Base-by-base conservation (phyloP, 1,140 invertebrate genomes). In the Telenomus remus region DNA sequence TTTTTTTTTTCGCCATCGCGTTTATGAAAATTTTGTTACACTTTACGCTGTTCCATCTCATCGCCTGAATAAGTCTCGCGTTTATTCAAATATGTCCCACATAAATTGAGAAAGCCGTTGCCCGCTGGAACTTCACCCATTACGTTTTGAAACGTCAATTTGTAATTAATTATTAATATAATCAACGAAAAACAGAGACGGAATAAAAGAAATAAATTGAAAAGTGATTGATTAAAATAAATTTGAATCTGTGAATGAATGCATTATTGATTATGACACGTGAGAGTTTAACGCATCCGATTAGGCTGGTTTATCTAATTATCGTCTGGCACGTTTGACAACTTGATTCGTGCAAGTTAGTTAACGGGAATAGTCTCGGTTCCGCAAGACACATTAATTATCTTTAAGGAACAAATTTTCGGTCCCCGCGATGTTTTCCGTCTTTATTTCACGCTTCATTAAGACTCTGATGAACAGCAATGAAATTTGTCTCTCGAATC, bases 1-100 rank as follows among this genome's bases (percentile, higher is more conserved):
- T 27, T 27, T 6, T 27, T 27, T 27, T n/a, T n/a, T n/a, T n/a
- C n/a, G n/a, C n/a, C n/a, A n/a, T n/a, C 19, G 19, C 47, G 46
- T 59, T 49, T 65, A 60, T 65, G 48, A 60, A 65, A 48, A 54
- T 65, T 56, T 48, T 49, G 42, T 54, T 65, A 73, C 42, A 60
- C 50, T 72, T 72, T 64, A 59, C 64, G 19, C 19, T n/a, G 57
- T 50, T 56, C 35, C 44, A 66, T 50, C 19, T 19, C 9, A 11
- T 27, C 19, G 1, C 37, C 10, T 16, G 50, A 64, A 64, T 64
- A 14, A 13, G 47, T 47, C n/a, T n/a, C n/a, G 12, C 34, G 19
- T 54, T 37, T 39, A 54, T 64, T 54, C 35, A 46, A 54, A 48
- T 64, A 27, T 9, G 14, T 11, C 54, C 42, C 15, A 51, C 37